Conservation (phyloP, 2,888 invertebrate species). For the Volucella bombylans region DNA sequence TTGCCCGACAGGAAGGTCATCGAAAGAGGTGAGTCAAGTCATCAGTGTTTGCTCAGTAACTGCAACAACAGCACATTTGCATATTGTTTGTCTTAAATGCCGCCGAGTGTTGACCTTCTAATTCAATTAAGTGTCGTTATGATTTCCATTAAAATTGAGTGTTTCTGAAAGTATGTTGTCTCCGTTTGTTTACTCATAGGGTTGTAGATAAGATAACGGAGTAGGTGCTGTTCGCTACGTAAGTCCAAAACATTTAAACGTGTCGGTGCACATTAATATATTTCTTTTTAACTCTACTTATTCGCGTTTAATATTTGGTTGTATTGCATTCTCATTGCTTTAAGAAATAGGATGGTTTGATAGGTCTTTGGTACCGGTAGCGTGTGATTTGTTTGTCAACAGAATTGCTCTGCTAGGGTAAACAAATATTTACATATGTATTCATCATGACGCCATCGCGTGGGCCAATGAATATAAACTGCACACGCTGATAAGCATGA, state of each 20-base stretch:
- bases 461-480: background rate
- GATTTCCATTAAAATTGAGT: background rate
- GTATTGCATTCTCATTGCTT: background rate
- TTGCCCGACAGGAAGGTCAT: conserved; percentile 79
- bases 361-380: too few relatives aligned
- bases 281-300: too few relatives aligned
- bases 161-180: background rate
- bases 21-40: conserved; percentile 76
- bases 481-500: background rate
- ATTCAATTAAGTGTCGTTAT: background rate
- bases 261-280: too few relatives aligned
- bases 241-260: too few relatives aligned
- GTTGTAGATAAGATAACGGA: too few relatives aligned
- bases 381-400: conserved; percentile 21
- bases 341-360: background rate
- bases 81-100: background rate
- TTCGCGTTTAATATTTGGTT: too few relatives aligned
- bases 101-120: conserved; percentile 17
- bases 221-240: too few relatives aligned
- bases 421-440: background rate
- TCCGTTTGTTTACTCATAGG: background rate
- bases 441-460: background rate
- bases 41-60: conserved; percentile 2
- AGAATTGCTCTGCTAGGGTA: background rate
- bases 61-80: background rate